Evolutionary conservation across 37 sponge, comb jelly and placozoan species (phyloP), one percentile per base, ranked within the genome.

Genomic region (Petrosia ficiformis): DNA sequence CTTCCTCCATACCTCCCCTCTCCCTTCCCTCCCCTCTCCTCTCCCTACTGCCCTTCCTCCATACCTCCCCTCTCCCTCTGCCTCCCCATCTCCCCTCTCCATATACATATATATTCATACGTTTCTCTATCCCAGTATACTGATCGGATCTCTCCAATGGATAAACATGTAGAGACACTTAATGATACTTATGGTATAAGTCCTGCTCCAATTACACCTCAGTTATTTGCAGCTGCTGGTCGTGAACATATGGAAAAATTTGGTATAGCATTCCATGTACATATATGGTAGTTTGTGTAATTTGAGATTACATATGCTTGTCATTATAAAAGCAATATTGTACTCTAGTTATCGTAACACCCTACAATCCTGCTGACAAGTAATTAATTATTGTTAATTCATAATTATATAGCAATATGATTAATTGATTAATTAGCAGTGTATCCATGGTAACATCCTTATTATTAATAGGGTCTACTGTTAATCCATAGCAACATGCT

Each of bases 221-320:
- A 96, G 72, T 84, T 96, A 87, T 96, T 96, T 77, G 93, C 82
- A 29, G 77, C 79, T 70, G 96, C 96, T 16, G 96, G 93, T 0
- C 68, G 58, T 36, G 96, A 96, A 37, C 96, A 96, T 82, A 96
- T 96, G 96, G 78, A 83, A 65, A 85, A 80, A 76, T 96, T 86
- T 68, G 96, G 94, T 81, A 24, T 37, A 6, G 63, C 14, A 19
- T 10, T 19, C 54, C 16, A 10, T 48, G 54, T 19, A 48, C 16
- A 19, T 48, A 16, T 48, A 48, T 16, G 54, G 54, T 10, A 16
- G 16, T 48, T 48, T 48, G 54, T 48, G 16, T 48, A 16, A 10
- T 48, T 19, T 10, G 10, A 19, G 10, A 48, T 48, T 48, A 48
- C 16, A 48, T n/a, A n/a, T n/a, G n/a, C n/a, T n/a, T n/a, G n/a